Base-by-base conservation (phyloP, 1,140 invertebrate species). In the Cydia strobilella region DNA sequence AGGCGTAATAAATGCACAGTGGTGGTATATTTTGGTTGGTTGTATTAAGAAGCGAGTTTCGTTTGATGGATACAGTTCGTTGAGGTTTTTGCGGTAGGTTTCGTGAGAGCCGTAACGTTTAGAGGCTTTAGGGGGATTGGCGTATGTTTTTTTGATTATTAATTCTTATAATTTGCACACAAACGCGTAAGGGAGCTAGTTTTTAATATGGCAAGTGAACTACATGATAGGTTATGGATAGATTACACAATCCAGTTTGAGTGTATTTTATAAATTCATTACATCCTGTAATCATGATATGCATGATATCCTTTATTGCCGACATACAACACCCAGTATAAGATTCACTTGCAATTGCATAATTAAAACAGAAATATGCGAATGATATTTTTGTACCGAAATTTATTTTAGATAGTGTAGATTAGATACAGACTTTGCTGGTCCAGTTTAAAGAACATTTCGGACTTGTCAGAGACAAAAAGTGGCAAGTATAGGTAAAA, bases 11-110 rank as follows among this genome's bases (percentile, higher is more conserved):
- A 74, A 74, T 66, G 74, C 62, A 35, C 63, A 39, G 79, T 81
- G 79, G 77, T 76, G 84, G 80, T 85, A 84, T 83, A 87, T 86
- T 90, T 87, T 81, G 85, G 84, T 90, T 83, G 85, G 84, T 90
- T 83, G 85, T 86, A 86, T 89, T 87, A 86, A 86, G 84, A 82
- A 86, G 80, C 77, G 79, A 84, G 82, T 80, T 88, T 80, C 78
- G 78, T 85, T 87, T 90, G 85, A 87, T 88, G 83, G 84, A 90
- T 89, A 86, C 81, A 84, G 83, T 84, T 78, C 75, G 77, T 81
- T 82, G 83, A 78, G 78, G 82, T 84, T 88, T 87, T 84, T 86
- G 82, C 79, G 82, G 81, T 79, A 76, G 76, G 80, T 85, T 80
- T 83, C 75, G 72, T 82, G 80, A 83, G 80, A 78, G 73, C 80